Evolutionary conservation across 2,113 vertebrate genomes (phyloP).

Genomic region (Amazona vittata): DNA sequence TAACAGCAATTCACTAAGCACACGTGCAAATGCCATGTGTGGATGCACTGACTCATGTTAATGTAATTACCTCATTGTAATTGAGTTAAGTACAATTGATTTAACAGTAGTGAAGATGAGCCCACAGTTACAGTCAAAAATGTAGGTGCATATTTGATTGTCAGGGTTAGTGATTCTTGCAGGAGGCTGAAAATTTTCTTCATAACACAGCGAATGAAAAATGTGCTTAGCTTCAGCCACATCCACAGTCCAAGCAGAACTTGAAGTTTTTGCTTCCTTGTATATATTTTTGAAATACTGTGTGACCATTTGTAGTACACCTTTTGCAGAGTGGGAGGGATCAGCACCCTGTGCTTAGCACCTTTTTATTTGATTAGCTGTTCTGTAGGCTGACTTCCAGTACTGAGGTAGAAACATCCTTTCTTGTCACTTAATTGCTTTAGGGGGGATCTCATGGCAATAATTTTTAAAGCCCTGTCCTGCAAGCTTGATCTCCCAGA

Average conservation of each 20-base stretch:
- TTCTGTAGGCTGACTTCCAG: background rate
- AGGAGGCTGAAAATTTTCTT: background rate
- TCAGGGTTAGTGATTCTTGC: background rate
- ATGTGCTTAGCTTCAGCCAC: background rate
- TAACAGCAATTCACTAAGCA: conserved; percentile 26
- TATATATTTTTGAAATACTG: background rate
- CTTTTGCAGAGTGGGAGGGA: background rate
- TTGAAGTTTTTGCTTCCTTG: background rate
- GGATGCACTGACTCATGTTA: conserved; percentile 69
- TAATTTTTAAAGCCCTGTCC: background rate
- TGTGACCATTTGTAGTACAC: accelerated
- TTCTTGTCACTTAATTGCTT: background rate
- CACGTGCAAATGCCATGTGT: conserved; percentile 67
- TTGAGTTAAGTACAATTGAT: conserved; percentile 69
- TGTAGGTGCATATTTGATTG: background rate
- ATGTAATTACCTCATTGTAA: conserved; percentile 66
- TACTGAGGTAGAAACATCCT: background rate
- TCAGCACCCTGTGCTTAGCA: background rate
- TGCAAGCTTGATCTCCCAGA: background rate
- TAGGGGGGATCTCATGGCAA: background rate
- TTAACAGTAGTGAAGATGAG: conserved; percentile 63
- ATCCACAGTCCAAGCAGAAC: background rate
- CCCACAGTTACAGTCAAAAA: conserved; percentile 39
- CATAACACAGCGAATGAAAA: background rate
- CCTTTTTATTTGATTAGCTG: background rate